These are phyloP conservation scores for Synanthedon formicaeformis DNA, from an alignment of 2,888 invertebrate genomes.

Conservation along the genomic window DNA sequence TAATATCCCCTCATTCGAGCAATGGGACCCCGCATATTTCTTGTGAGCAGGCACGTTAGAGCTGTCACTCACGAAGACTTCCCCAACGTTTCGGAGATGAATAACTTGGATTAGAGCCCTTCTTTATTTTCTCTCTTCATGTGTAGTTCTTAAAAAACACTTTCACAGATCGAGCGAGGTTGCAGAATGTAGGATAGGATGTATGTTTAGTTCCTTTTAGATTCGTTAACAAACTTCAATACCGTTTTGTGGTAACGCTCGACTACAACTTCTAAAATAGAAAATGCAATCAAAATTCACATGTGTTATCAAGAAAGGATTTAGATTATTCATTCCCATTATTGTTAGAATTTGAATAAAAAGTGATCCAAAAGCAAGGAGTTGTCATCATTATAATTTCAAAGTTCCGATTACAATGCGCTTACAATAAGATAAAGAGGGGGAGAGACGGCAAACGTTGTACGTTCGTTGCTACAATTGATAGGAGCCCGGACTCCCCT, in stretches of 20 bases:
- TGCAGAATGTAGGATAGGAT: too few species aligned
- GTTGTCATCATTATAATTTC: conserved; percentile 19
- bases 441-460: conserved; percentile 16
- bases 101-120: conserved; percentile 49
- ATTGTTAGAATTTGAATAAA: too few species aligned
- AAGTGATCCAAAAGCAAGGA: conserved; percentile 10
- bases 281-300: too few species aligned
- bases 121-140: conserved; percentile 2
- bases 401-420: conserved; percentile 30
- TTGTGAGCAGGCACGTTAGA: conserved; percentile 17
- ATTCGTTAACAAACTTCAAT: too few species aligned
- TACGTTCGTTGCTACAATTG: conserved; percentile 29
- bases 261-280: too few species aligned
- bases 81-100: conserved; percentile 47
- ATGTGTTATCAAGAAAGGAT: too few species aligned
- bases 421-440: conserved; percentile 18
- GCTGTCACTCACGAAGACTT: conserved; percentile 30
- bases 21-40: conserved; percentile 29
- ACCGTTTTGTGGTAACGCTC: too few species aligned
- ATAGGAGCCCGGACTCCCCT: conserved; percentile 27
- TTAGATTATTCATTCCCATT: too few species aligned
- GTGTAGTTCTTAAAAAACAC: too few species aligned
- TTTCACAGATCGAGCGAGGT: too few species aligned
- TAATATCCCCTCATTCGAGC: conserved; percentile 21
- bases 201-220: too few species aligned